Base-by-base conservation (phyloP, 1,140 invertebrate species). In the Solen grandis region DNA sequence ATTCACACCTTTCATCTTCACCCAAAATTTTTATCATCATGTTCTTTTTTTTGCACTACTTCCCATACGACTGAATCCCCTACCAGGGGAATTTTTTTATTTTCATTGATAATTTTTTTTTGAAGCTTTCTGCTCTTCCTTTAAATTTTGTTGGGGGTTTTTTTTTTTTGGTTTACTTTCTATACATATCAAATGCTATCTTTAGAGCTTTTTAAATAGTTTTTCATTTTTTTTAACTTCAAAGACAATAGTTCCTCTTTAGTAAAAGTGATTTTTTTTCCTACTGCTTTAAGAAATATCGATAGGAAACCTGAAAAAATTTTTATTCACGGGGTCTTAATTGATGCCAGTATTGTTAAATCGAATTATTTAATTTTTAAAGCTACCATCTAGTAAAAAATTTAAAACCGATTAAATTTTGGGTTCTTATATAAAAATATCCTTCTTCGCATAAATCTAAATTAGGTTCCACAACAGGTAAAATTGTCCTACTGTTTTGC, bases 361-460 rank as follows among this genome's bases (percentile, higher is more conserved):
- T 25, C 14, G 13, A 14, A 25, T 5, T 22, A 35, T 46, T 33
- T 8, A 10, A 13, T 35, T 38, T 4, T 62, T n/a, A 27, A 84
- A 35, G 52, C 77, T 84, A n/a, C 77, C 72, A 19, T 84, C 72
- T 25, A 78, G 77, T 25, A 31, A 75, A 29, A 84, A 50, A 16
- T 77, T 55, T 13, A 63, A 54, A 16, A 59, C 38, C 29, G 10
- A 25, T 50, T 57, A 27, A 16, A 22, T n/a, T 14, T 60, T 60
- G 35, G 22, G n/a, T 22, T 1, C 35, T 16, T 36, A 62, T 31
- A 3, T 57, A 22, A n/a, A 70, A 50, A 73, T 65, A 84, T 0
- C 77, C 77, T 59, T 77, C 77, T 65, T 84, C 77, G 36, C 33
- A 73, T 22, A 66, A 84, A 41, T 38, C 41, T 41, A 60, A 13